phyloP scores from a whole-genome alignment of 2,797 vertebrate genomes.

The Rhinoraja longicauda region DNA sequence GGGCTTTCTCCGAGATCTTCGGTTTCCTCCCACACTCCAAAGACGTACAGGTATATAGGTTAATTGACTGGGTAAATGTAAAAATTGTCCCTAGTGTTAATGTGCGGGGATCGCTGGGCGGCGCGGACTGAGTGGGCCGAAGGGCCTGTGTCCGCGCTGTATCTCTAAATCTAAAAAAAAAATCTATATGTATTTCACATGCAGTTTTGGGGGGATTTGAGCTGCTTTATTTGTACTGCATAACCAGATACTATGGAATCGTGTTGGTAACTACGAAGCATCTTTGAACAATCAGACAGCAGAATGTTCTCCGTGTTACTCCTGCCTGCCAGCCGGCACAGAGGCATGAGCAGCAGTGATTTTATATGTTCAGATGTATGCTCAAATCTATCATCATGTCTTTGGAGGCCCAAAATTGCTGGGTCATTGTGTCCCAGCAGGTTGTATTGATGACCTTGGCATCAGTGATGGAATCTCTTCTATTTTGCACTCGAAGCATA shows the following conservation, averaged over 20 bases:
- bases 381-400: neutral
- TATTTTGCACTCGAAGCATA: no score
- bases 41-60: no score
- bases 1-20: no score
- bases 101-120: no score
- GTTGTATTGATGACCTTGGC: no score
- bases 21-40: no score
- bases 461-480: neutral
- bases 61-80: no score
- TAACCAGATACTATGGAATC: neutral
- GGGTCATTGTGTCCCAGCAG: no score
- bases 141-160: no score
- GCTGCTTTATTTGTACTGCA: neutral
- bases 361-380: neutral
- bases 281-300: neutral
- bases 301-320: neutral
- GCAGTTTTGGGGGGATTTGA: neutral
- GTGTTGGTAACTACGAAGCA: neutral
- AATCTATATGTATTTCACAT: neutral
- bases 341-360: neutral
- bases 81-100: no score
- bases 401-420: neutral
- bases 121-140: no score
- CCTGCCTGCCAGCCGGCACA: neutral
- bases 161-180: no score